Conservation (phyloP, 1,140 invertebrate genomes). For the Hestina assimilis region DNA sequence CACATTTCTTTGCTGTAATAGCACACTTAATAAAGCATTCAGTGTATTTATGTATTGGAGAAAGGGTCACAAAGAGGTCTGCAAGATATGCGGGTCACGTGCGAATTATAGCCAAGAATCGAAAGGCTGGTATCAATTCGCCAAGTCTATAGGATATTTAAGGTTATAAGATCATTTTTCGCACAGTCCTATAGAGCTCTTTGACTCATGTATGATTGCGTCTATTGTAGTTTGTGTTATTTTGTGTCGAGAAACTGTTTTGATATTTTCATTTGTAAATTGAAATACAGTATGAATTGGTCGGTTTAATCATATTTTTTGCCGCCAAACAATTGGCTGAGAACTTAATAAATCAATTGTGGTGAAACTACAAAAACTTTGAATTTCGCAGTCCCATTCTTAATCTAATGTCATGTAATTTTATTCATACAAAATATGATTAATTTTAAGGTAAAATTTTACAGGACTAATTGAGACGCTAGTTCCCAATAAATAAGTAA, state of each 20-base stretch:
- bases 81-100: constrained; percentile 18
- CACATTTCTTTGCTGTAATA: constrained; percentile 1
- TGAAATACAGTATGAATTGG: not conserved
- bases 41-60: constrained; percentile 5
- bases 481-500: no score
- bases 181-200: not conserved
- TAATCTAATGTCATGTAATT: no score
- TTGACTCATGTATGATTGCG: constrained; percentile 11
- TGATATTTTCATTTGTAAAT: not conserved
- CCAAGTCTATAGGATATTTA: constrained; percentile 2
- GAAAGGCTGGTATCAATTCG: constrained; percentile 21
- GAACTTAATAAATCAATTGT: no score
- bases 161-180: not conserved
- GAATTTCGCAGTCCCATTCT: no score
- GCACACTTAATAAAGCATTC: constrained; percentile 3
- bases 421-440: no score
- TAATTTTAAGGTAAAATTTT: no score
- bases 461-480: no score
- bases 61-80: constrained; percentile 4
- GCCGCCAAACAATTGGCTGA: no score
- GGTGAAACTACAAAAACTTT: no score
- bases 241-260: not conserved
- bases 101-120: constrained; percentile 26
- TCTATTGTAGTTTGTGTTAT: not conserved
- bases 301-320: no score